Evolutionary conservation across 2,797 vertebrate genomes (phyloP), one percentile per base, ranked within the genome.

Genomic region (Enteromius mattozi): DNA sequence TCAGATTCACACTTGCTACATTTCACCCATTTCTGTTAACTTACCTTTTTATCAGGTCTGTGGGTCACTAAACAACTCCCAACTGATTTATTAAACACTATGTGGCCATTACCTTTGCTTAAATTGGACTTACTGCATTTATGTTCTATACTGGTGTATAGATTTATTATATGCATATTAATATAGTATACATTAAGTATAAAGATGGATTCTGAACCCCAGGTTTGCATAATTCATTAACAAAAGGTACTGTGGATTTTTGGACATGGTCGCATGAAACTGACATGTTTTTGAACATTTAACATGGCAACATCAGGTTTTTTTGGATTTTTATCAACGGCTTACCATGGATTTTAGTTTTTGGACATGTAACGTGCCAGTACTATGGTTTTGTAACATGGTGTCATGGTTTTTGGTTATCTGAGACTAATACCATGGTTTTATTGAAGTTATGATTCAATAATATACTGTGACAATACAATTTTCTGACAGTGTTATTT

Each of bases 1-100:
- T 85, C 83, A 85, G 74, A 90, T n/a, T 49, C 83, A 51, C 90
- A 86, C 83, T 78, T 87, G 89, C 85, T 54, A 81, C 87, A 88
- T 85, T 66, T 47, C 81, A 80, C 54, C 75, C 79, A 40, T 42
- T 87, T 74, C 37, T 85, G 49, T 45, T 74, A 85, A 61, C 16
- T 86, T 66, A 66, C 61, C 61, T 59, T 56, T 75, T 66, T 49
- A 72, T 63, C 80, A 71, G 40, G 27, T 69, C 8, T 63, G 40
- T 63, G 27, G 40, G 14, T 49, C 40, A 33, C 1, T 5, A 63
- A 61, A 63, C 40, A 47, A 13, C 45, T 33, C 27, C 27, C 30
- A 71, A 16, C 27, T 59, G 37, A 47, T 40, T 63, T 30, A 71
- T 72, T 63, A 16, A 42, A 0, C 24, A 45, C 24, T 19, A 13